phyloP scores from a whole-genome alignment of 1,140 invertebrate genomes.

The Brachionus koreanus region DNA sequence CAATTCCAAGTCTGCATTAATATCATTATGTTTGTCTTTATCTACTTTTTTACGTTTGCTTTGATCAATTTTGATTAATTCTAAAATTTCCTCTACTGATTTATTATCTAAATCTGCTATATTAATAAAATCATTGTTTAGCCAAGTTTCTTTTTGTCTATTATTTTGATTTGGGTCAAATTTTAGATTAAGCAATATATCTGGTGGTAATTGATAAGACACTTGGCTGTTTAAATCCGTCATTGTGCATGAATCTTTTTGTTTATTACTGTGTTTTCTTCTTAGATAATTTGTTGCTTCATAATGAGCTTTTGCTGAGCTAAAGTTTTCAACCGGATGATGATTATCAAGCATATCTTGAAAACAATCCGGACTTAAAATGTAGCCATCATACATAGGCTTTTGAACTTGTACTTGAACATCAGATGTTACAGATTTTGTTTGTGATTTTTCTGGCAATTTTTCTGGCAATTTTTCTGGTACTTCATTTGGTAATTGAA shows the following conservation, averaged over 20 bases:
- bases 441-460: neutral
- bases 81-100: neutral
- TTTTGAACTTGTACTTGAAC: slow-evolving; percentile 12
- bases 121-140: slow-evolving; percentile 25
- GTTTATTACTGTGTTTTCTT: neutral
- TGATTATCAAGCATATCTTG: neutral
- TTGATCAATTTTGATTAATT: slow-evolving; percentile 17
- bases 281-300: slow-evolving; percentile 1
- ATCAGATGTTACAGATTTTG: neutral
- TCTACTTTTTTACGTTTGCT: neutral
- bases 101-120: slow-evolving; percentile 3
- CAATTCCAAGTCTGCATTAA: neutral
- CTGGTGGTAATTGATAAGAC: neutral
- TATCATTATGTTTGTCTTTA: neutral
- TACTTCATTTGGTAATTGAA: neutral
- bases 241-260: neutral
- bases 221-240: neutral
- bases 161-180: slow-evolving; percentile 1
- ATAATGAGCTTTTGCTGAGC: neutral
- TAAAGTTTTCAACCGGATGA: neutral
- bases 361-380: neutral
- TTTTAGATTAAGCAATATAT: slow-evolving; percentile 14
- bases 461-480: too few relatives aligned
- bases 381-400: slow-evolving; percentile 39
- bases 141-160: neutral